Conservation (phyloP, 2,888 invertebrate genomes). For the Glaucopsyche alexis region DNA sequence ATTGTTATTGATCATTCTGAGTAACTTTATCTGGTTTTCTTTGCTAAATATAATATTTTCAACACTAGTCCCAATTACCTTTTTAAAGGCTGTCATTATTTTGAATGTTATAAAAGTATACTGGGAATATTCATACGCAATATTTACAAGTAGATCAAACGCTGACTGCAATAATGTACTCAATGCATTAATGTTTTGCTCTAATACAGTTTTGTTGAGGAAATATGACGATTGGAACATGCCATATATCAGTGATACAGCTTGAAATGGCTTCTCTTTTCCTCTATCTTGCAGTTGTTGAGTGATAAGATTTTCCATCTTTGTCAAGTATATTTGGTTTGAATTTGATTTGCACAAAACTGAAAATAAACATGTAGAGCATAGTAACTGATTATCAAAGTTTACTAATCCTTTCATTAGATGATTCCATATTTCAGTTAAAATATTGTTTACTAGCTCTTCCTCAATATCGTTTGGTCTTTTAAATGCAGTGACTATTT, state of each 20-base stretch:
- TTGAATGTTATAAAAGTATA: conserved; percentile 76
- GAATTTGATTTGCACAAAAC: conserved; percentile 49
- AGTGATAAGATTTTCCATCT: conserved; percentile 47
- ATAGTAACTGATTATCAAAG: conserved; percentile 67
- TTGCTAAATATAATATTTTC: conserved; percentile 49
- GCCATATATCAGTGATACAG: conserved; percentile 67
- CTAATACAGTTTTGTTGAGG: conserved; percentile 37
- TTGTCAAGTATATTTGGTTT: conserved; percentile 49
- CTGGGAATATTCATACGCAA: conserved; percentile 75
- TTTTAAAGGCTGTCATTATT: conserved; percentile 67
- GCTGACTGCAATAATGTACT: conserved; percentile 46
- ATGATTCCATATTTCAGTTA: conserved; percentile 56
- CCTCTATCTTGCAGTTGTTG: conserved; percentile 40
- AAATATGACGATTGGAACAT: conserved; percentile 67
- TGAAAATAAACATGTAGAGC: conserved; percentile 66
- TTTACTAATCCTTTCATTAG: conserved; percentile 50
- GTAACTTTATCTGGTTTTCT: conserved; percentile 60
- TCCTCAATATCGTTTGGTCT: conserved; percentile 37
- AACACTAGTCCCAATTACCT: conserved; percentile 57
- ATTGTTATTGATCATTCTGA: conserved; percentile 78
- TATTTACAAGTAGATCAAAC: conserved; percentile 53
- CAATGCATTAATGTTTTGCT: conserved; percentile 39
- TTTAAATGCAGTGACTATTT: conserved; percentile 51
- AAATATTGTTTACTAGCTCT: conserved; percentile 47
- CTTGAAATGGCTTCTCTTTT: conserved; percentile 45